phyloP scores from a whole-genome alignment of 2,797 vertebrate species.

The Coendou prehensilis region DNA sequence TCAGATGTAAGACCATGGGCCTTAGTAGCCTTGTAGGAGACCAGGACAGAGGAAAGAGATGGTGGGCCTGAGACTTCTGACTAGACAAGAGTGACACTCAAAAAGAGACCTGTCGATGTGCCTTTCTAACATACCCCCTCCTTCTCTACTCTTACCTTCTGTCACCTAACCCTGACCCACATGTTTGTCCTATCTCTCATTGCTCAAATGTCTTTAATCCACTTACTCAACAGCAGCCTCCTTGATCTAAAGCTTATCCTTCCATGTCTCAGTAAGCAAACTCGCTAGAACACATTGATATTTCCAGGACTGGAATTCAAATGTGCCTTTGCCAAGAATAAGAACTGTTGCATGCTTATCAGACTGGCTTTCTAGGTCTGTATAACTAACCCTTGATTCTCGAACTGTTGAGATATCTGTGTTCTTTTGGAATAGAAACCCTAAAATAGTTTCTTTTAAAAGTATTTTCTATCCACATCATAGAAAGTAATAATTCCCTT shows the following conservation, averaged over 20 bases:
- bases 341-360: neutral
- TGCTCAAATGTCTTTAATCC: neutral
- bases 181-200: neutral
- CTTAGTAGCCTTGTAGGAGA: neutral
- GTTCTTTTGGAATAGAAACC: neutral
- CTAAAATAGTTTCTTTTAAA: constrained; percentile 30
- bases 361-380: neutral
- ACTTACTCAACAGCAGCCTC: neutral
- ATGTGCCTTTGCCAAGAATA: neutral
- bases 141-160: neutral
- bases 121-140: neutral
- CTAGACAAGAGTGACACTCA: neutral
- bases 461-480: neutral
- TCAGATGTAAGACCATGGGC: too few species aligned
- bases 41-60: neutral
- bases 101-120: neutral
- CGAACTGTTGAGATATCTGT: neutral
- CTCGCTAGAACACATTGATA: neutral
- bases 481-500: constrained; percentile 5
- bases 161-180: neutral
- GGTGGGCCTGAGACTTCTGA: constrained; percentile 4
- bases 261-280: neutral
- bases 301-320: neutral
- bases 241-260: neutral
- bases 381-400: neutral